Percentiles rank a stretch among this genome's conserved stretches.
These are phyloP conservation scores for Halcyon leucocephala DNA, from an alignment of 2,797 vertebrate species.

Conservation along the genomic window DNA sequence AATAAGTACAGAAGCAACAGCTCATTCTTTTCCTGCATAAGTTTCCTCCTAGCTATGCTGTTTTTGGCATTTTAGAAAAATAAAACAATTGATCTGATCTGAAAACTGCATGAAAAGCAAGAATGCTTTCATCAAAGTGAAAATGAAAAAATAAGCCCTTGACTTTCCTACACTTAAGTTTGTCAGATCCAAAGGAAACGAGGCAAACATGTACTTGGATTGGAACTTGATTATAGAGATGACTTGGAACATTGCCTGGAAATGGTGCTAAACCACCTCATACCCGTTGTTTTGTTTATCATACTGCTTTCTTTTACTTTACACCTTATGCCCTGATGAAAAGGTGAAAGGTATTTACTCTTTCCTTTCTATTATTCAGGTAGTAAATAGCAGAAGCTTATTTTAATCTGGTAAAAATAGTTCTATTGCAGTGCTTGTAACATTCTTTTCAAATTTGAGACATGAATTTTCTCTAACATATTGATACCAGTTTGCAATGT, in stretches of 20 bases:
- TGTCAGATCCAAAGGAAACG: conserved; percentile 68
- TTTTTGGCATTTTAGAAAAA: conserved; percentile 67
- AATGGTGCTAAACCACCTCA: background rate
- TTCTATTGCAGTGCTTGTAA: background rate
- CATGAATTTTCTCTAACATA: background rate
- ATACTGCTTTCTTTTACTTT: background rate
- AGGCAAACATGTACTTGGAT: conserved; percentile 51
- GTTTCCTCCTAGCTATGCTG: conserved; percentile 36
- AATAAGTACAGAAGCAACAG: background rate
- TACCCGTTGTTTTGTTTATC: background rate
- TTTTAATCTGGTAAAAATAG: conserved; percentile 28
- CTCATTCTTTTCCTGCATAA: conserved; percentile 25
- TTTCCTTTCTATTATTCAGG: background rate
- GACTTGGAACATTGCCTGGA: conserved; percentile 58
- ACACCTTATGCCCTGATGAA: background rate
- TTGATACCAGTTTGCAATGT: background rate
- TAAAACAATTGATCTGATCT: conserved; percentile 71
- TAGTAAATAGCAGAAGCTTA: background rate
- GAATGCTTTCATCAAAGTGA: conserved; percentile 64
- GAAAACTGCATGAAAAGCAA: conserved; percentile 65
- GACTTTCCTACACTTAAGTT: conserved; percentile 61
- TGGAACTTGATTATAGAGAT: conserved; percentile 62
- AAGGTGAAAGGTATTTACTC: background rate
- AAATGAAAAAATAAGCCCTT: conserved; percentile 68
- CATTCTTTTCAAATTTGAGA: background rate